These are phyloP conservation scores for Pollachius pollachius DNA, from an alignment of 2,113 vertebrate genomes.

Conservation along the genomic window DNA sequence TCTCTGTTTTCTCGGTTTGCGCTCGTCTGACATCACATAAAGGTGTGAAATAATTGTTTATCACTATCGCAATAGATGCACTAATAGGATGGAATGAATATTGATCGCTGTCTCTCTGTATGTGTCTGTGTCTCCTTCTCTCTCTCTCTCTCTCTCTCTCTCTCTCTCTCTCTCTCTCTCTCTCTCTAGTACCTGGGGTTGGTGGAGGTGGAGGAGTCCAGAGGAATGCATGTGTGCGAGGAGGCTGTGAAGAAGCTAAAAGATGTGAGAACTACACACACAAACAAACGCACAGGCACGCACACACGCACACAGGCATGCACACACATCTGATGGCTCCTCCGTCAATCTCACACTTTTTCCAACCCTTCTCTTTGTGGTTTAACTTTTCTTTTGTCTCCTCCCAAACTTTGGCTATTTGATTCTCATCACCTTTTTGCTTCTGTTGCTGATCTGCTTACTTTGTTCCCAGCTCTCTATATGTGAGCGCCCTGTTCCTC, in stretches of 20 bases:
- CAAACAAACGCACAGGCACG: conserved; percentile 3
- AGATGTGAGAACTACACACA: conserved; percentile 73
- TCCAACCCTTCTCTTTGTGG: too few species aligned
- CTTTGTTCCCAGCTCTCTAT: too few species aligned
- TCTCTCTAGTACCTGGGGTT: conserved; percentile 83
- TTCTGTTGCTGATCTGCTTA: too few species aligned
- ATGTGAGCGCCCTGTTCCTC: background rate
- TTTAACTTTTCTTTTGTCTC: too few species aligned
- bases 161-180: background rate
- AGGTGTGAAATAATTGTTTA: too few species aligned
- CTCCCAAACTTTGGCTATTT: too few species aligned
- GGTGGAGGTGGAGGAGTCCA: conserved; percentile 90
- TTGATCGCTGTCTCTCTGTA: background rate
- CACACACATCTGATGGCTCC: background rate
- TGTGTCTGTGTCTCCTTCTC: background rate
- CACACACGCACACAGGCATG: conserved; percentile 3
- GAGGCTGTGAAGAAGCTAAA: conserved; percentile 92
- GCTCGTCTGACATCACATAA: too few species aligned
- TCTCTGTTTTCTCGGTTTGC: too few species aligned
- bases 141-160: background rate
- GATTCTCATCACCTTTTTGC: too few species aligned
- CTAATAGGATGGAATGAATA: too few species aligned
- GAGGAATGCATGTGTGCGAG: conserved; percentile 93
- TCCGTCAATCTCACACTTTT: too few species aligned
- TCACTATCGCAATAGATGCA: too few species aligned